Base-by-base conservation (phyloP, 35 echinoderm and acorn worm species). In the Lytechinus variegatus region DNA sequence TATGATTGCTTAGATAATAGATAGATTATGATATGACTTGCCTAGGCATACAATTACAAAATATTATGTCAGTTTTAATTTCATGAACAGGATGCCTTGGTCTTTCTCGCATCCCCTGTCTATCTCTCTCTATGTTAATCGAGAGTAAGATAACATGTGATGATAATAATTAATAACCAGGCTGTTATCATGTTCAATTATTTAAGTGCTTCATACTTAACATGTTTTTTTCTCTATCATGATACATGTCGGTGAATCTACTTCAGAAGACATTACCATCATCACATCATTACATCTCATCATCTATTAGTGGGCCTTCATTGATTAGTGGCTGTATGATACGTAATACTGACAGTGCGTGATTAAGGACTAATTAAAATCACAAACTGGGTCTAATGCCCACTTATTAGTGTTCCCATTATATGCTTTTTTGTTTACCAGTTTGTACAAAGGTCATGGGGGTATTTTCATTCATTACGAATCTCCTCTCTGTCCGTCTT, bases 361-460 rank as follows among this genome's bases (percentile, higher is more conserved):
- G 88, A 90, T 90, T 52, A 90, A 90, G 88, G 52, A 90, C 88
- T 90, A 90, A 44, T 90, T 90, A 90, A 90, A 90, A 90, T 90
- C 88, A 90, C 88, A 90, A 90, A 90, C 88, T 6, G 27, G 29
- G 52, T 90, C 88, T 90, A 90, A 90, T 90, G 88, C 88, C 88
- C 29, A 90, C 88, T 90, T 90, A 90, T 90, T 90, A 90, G 29
- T 54, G 29, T 44, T 54, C 88, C 88, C 88, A 90, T 90, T 90
- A 52, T 44, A 52, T 12, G 87, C 28, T n/a, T n/a, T 5, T 89
- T 89, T 89, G 88, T 90, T 90, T 90, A 54, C 29, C 29, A 90
- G 29, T 90, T 54, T 90, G 88, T 90, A 90, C 88, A 90, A 54
- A 90, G 88, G 88, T 90, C 88, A 33, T 4, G 88, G 27, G 88